Base-by-base conservation (phyloP, 2,888 invertebrate genomes). In the Entomobrya proxima region DNA sequence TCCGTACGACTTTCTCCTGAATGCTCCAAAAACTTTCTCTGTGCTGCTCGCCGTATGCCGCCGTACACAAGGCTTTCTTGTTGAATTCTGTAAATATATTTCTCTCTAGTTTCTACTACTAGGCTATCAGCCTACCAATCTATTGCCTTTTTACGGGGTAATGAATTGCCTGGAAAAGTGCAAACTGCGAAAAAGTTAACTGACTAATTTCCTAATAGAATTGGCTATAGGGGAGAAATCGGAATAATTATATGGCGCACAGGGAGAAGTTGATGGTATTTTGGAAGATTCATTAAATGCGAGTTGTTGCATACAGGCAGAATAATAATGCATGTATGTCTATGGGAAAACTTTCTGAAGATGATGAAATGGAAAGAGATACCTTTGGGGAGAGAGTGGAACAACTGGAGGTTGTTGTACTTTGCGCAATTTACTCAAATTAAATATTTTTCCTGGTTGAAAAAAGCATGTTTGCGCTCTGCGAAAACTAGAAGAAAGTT, bases 171-270 rank as follows among this genome's bases (percentile, higher is more conserved):
- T 5, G 21, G 55, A 52, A 75, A 30, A 72, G 2, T 15, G 35
- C 55, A 35, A 55, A 50, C 52, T 47, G 37, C 13, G 40, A 50
- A 76, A 76, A 76, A 78, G 78, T 78, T 78, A 61, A 44, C n/a
- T n/a, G 21, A 32, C 64, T 78, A 78, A 78, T 78, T 78, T 64
- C 27, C 30, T 64, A 18, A 55, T 61, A 40, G 77, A 61, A n/a
- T 15, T 3, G 61, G 77, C 40, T 77, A 61, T 9, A 32, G 61
- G 61, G 61, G 27, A 2, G 69, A 27, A 69, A 69, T 40, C 37
- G 15, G 40, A 32, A 32, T 64, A 64, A 64, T n/a, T n/a, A n/a
- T 35, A 18, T 18, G 9, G 64, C 32, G 32, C 32, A 35, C 6
- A 35, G n/a, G 35, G n/a, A 35, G 64, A 64, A 35, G 18, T 64